Evolutionary conservation across 2,113 vertebrate genomes (phyloP), one percentile per base, ranked within the genome.

Genomic region (Podarcis cretensis): DNA sequence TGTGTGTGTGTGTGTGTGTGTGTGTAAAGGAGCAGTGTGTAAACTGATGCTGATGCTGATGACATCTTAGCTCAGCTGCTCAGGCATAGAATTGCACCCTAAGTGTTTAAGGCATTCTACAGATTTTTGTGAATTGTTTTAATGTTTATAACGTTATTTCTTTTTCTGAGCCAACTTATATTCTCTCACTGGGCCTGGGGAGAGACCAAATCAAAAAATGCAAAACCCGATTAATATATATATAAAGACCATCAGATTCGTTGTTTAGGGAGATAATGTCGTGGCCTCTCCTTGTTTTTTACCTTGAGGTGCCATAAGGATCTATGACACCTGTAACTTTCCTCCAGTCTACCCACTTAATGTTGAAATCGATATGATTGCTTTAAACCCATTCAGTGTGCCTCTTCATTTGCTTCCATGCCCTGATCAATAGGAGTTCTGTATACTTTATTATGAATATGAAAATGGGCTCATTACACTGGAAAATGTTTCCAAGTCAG

Each of bases 381-480:
- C 59, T 77, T 88, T 66, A 83, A 68, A 68, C 37, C 21, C n/a
- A 75, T 54, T 83, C 57, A 66, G 80, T 68, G 40, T 76, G 57
- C 71, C 59, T 77, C 80, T 83, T 83, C 87, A 83, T 88, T 88
- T 83, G 73, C 57, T 63, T 88, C 71, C n/a, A 20, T 76, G 40
- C 14, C 37, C 78, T 77, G 81, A 88, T 88, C 87, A 83, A 88
- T 77, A 77, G 57, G 68, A 48, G 30, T 83, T 76, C 71, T 88
- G 59, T 83, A 88, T 77, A 35, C 59, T 83, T 76, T 54, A 83
- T 88, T 83, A 77, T 83, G 74, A 88, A 83, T 59, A 40, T 88
- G 87, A 83, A 88, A 88, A 83, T 88, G 87, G 81, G 37, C 87
- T 88, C 87, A 83, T 88, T 83, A 88, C 25, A 35, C 37, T 88